These are phyloP conservation scores for Drosophila mayaguana DNA, from an alignment of 2,888 invertebrate genomes.

Conservation along the genomic window DNA sequence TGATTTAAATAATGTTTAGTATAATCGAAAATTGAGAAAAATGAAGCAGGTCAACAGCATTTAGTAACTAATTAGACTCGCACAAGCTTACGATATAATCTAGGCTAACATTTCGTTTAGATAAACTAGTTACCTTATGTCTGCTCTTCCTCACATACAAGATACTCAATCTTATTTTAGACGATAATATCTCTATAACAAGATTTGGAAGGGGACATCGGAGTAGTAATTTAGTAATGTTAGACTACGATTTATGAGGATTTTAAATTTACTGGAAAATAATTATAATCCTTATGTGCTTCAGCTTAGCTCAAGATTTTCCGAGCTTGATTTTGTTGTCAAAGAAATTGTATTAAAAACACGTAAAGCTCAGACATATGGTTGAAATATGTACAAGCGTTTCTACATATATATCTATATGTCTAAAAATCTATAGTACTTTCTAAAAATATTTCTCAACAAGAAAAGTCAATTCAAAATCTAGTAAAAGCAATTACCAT, in stretches of 20 bases:
- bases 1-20: not conserved
- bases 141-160: not conserved
- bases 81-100: not conserved
- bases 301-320: no score
- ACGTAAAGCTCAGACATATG: no score
- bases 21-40: slow-evolving; percentile 3
- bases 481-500: slow-evolving; percentile 2
- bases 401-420: no score
- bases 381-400: no score
- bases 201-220: rapidly evolving
- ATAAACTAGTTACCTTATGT: not conserved
- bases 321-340: no score
- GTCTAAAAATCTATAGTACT: not conserved
- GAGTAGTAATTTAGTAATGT: not conserved
- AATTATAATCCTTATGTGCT: not conserved
- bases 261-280: not conserved
- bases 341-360: no score
- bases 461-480: not conserved
- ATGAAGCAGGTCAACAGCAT: not conserved
- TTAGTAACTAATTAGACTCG: not conserved
- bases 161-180: not conserved
- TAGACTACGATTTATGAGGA: not conserved
- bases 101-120: not conserved
- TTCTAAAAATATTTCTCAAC: not conserved
- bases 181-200: not conserved